phyloP scores from a whole-genome alignment of 2,888 invertebrate species.

The Hydrotaea diabolus region DNA sequence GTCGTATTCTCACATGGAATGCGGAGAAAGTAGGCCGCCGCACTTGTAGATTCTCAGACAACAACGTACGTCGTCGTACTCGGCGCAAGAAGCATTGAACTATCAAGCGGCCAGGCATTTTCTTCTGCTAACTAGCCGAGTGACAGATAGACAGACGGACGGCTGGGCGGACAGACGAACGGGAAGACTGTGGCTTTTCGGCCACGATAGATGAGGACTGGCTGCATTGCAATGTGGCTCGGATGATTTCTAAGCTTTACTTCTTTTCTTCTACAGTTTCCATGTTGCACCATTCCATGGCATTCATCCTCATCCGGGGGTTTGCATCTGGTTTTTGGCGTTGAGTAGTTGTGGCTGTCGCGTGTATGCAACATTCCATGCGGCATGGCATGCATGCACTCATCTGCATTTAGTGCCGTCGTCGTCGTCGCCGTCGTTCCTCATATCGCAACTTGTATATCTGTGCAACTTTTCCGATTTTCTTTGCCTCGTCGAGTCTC shows the following conservation, averaged over 20 bases:
- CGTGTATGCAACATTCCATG: slow-evolving; percentile 66
- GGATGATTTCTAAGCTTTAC: neutral
- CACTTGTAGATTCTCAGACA: slow-evolving; percentile 76
- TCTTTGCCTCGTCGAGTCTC: slow-evolving; percentile 3
- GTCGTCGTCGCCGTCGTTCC: slow-evolving; percentile 53
- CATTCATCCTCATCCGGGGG: slow-evolving; percentile 25
- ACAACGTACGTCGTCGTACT: slow-evolving; percentile 54
- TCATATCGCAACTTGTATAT: slow-evolving; percentile 49
- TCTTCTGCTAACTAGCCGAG: slow-evolving; percentile 55
- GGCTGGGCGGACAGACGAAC: neutral
- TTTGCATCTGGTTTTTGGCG: slow-evolving; percentile 47
- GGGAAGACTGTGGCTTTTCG: neutral
- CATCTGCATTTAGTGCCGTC: slow-evolving; percentile 65
- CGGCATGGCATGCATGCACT: slow-evolving; percentile 58
- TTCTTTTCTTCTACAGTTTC: neutral
- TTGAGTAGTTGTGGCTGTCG: slow-evolving; percentile 48
- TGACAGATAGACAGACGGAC: slow-evolving; percentile 54
- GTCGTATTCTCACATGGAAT: slow-evolving; percentile 74
- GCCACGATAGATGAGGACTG: neutral
- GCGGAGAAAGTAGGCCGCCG: slow-evolving; percentile 80
- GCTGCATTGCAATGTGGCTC: neutral
- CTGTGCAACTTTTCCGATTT: slow-evolving; percentile 33
- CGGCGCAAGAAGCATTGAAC: slow-evolving; percentile 67
- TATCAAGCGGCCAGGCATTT: slow-evolving; percentile 62
- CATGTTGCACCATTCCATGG: slow-evolving; percentile 12